Evolutionary conservation across 2,888 invertebrate species (phyloP), one percentile per base, ranked within the genome.

Genomic region (Thymelicus acteon): DNA sequence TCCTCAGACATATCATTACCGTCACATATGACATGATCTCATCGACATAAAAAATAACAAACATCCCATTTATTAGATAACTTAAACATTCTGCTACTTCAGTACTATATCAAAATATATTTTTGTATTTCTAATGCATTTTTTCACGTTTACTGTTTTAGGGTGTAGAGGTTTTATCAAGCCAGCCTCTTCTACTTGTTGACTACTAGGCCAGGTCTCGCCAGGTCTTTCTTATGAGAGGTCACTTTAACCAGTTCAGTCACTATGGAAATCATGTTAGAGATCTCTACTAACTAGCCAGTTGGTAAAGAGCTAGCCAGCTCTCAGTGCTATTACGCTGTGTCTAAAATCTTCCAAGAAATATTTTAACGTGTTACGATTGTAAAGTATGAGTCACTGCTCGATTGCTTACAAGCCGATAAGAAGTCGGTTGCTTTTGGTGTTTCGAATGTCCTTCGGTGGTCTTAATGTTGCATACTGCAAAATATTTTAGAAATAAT

Each of bases 41-140:
- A 52, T 52, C 3, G 7, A 52, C 19, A 52, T 52, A 15, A 19
- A 49, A 6, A n/a, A 49, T 8, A 6, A 40, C 40, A 7, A 40
- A 40, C 40, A 40, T 40, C 40, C 8, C 7, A 40, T 40, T 2
- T 8, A 40, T 40, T 7, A 49, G n/a, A 49, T 8, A 52, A 19
- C 52, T 24, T 24, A 54, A 19, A 54, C 54, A 24, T 87, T 85
- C 85, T 67, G 48, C 54, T 54, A 52, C 57, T 15, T 37, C 52
- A 47, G 47, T 49, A n/a, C 60, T 71, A 72, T 73, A 72, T 65
- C n/a, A 52, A 31, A 24, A 12, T 54, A 54, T 54, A 54, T 54
- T 54, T 54, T 54, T 54, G 54, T 54, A 54, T 54, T 54, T 54
- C 0, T 24, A 24, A 54, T 54, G 54, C 54, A 54, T 54, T 54